Evolutionary conservation across 2,888 invertebrate species (phyloP).

Genomic region (Chesias legatella): DNA sequence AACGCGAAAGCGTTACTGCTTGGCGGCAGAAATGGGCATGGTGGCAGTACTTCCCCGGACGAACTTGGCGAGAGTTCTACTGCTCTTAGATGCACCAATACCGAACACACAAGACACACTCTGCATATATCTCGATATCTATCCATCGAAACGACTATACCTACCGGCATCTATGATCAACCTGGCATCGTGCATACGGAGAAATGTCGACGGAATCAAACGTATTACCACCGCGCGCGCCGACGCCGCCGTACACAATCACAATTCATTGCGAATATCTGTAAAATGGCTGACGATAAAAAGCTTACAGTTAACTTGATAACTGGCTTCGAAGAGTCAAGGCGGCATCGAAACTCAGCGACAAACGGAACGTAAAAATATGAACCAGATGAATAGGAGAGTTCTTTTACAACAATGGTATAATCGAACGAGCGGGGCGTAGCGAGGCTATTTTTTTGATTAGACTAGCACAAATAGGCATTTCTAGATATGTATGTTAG

Average conservation of each 20-base stretch:
- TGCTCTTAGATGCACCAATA: too few species aligned
- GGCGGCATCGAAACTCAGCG: conserved; percentile 7
- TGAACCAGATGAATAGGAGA: conserved; percentile 7
- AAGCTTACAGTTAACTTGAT: conserved; percentile 16
- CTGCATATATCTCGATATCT: too few species aligned
- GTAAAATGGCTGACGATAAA: conserved; percentile 11
- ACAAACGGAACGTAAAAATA: conserved; percentile 9
- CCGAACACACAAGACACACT: too few species aligned
- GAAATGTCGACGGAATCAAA: conserved; percentile 51
- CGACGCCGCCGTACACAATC: conserved; percentile 9
- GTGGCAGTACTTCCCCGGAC: too few species aligned
- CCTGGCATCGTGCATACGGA: conserved; percentile 16
- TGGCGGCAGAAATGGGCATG: too few species aligned
- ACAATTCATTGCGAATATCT: conserved; percentile 13
- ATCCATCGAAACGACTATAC: not conserved
- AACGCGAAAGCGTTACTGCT: too few species aligned
- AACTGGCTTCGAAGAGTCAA: conserved; percentile 14
- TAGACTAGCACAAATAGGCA: conserved; percentile 4
- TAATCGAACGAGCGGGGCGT: too few species aligned
- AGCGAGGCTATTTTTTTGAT: too few species aligned
- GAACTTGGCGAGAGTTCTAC: too few species aligned
- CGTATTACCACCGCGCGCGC: conserved; percentile 23
- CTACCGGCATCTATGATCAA: not conserved
- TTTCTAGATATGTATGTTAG: too few species aligned
- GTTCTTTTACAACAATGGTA: not conserved